Conservation (phyloP, 1,140 invertebrate species). For the Spodoptera litura region DNA sequence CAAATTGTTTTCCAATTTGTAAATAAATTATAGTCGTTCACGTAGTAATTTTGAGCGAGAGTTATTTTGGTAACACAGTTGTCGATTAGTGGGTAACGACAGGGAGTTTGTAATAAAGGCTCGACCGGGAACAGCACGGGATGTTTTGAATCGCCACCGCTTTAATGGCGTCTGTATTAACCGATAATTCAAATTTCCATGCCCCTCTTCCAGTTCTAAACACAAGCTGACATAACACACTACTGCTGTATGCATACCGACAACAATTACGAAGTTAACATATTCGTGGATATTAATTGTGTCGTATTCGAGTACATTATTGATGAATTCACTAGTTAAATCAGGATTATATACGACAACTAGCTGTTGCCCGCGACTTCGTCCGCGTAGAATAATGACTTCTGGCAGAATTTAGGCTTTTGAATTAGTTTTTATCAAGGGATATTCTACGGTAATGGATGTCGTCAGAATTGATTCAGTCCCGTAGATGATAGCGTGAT, state of each 20-base stretch:
- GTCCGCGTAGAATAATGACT: no score
- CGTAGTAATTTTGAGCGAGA: conserved; percentile 47
- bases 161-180: conserved; percentile 79
- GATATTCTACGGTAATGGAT: no score
- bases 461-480: no score
- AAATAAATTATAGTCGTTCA: conserved; percentile 35
- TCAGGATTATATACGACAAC: no score
- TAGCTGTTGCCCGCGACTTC: no score
- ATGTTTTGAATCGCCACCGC: conserved; percentile 82
- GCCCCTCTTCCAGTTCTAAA: conserved; percentile 57
- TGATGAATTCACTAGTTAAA: no score
- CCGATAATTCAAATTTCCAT: conserved; percentile 79
- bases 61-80: conserved; percentile 81
- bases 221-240: conserved; percentile 55
- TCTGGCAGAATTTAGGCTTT: no score
- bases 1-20: conserved; percentile 13
- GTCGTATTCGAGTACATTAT: no score
- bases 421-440: no score
- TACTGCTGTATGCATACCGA: conserved; percentile 10
- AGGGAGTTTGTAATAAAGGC: conserved; percentile 76
- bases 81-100: conserved; percentile 82
- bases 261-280: not conserved
- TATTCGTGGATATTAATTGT: no score
- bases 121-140: conserved; percentile 71
- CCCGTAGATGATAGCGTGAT: no score